Evolutionary conservation across 2,888 invertebrate species (phyloP), one percentile per base, ranked within the genome.

Genomic region (Aleiodes leptofemur): DNA sequence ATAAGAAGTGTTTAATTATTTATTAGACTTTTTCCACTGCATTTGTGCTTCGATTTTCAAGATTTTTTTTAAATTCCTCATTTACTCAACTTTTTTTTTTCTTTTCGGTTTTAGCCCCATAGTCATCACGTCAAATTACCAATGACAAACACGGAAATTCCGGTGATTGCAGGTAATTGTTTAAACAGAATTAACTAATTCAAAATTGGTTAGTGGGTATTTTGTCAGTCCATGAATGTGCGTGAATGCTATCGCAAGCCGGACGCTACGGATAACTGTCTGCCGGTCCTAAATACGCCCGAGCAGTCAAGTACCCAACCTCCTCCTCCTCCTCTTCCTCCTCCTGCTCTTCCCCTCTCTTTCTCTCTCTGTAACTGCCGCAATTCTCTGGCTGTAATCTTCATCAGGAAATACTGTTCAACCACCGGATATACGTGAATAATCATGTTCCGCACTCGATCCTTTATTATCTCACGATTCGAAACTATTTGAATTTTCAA

Each of bases 241-340:
- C 75, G 48, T 59, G 74, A 57, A 76, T 74, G 76, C 78, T 82
- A 83, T 82, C 82, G 74, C 68, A 61, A 75, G 69, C 78, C 76
- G 75, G 78, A 75, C 73, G 79, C 73, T 80, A 77, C 71, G 77
- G 78, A 82, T 81, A 83, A 81, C 78, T 66, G 76, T 64, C 50
- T 77, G 68, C 66, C 55, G 71, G 68, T 76, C 59, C 76, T 74
- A 77, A 80, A 80, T 78, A 77, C 76, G 72, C 38, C 70, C 61
- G 66, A 61, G 64, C 73, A 71, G 57, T 74, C 73, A 75, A 79
- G 66, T 71, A 73, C 75, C 74, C 74, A 23, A 23, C 64, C 72
- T 13, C 66, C 29, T 51, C 14, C 29, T 51, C 14, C 38, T 38
- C 38, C 38, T 8, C 38, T 7, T 38, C 38, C 5, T 5, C 38